These are phyloP conservation scores for Erpornis zantholeuca DNA, from an alignment of 2,113 vertebrate genomes.

Conservation along the genomic window DNA sequence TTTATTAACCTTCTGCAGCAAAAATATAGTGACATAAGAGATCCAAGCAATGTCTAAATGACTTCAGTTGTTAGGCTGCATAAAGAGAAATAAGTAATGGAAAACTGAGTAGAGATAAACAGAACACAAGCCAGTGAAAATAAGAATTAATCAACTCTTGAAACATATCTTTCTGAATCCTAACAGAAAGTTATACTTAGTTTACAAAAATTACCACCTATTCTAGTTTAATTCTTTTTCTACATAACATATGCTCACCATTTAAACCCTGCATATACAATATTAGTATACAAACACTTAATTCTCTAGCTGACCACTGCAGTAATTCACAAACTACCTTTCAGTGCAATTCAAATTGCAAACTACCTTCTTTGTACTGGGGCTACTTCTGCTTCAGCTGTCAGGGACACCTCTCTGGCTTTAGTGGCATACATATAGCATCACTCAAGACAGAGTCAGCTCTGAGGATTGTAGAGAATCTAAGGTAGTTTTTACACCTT, in stretches of 20 bases:
- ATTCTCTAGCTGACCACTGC: neutral
- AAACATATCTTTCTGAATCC: neutral
- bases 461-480: neutral
- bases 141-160: neutral
- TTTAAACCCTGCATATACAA: neutral
- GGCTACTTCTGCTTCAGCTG: neutral
- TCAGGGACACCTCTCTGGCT: neutral
- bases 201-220: neutral
- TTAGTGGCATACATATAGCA: accelerated
- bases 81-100: neutral
- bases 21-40: neutral
- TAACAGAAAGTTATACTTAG: neutral
- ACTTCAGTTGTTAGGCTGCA: neutral
- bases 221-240: neutral
- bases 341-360: neutral
- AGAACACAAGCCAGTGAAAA: neutral
- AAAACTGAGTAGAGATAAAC: neutral
- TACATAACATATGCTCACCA: neutral
- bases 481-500: neutral
- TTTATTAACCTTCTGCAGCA: neutral
- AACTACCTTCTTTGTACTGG: neutral
- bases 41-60: neutral
- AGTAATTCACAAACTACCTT: neutral
- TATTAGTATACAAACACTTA: neutral
- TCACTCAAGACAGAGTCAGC: neutral